A percentile compares a stretch with the other conserved stretches of the same genome.
These are phyloP conservation scores for Pantala flavescens DNA, from an alignment of 1,140 invertebrate genomes.

Conservation along the genomic window DNA sequence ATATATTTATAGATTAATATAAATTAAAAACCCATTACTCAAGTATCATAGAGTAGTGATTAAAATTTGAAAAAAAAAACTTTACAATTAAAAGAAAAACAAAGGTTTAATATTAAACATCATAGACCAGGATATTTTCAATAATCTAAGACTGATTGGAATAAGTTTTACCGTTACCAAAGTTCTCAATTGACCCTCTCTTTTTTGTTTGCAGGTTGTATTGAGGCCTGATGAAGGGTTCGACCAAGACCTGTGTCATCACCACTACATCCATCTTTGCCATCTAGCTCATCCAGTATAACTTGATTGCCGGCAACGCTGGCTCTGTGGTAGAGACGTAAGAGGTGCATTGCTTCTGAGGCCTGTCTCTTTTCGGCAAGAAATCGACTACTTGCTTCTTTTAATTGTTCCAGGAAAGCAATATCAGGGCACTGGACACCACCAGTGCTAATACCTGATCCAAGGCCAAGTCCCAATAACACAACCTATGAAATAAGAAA, in stretches of 20 bases:
- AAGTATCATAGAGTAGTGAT: too few relatives aligned
- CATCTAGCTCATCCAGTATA: neutral
- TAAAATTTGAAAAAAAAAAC: too few relatives aligned
- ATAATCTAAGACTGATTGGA: too few relatives aligned
- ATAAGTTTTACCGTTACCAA: neutral
- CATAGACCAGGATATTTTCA: too few relatives aligned
- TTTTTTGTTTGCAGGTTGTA: neutral
- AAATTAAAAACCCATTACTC: too few relatives aligned
- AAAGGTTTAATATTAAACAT: too few relatives aligned
- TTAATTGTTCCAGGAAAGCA: constrained; percentile 65
- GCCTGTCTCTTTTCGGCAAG: constrained; percentile 69
- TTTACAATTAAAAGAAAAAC: too few relatives aligned
- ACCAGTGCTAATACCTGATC: neutral
- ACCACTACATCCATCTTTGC: neutral
- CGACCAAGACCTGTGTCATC: neutral
- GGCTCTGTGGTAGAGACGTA: constrained; percentile 40
- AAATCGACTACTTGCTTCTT: constrained; percentile 69
- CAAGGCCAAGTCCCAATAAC: neutral
- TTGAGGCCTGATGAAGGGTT: neutral
- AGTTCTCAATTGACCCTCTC: neutral
- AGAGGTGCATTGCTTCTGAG: constrained; percentile 68
- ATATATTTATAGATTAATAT: too few relatives aligned
- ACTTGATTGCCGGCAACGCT: neutral
- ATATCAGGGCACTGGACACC: neutral
- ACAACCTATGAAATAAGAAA: neutral